Evolutionary conservation across 2,113 vertebrate genomes (phyloP).

Genomic region (Python bivittatus): DNA sequence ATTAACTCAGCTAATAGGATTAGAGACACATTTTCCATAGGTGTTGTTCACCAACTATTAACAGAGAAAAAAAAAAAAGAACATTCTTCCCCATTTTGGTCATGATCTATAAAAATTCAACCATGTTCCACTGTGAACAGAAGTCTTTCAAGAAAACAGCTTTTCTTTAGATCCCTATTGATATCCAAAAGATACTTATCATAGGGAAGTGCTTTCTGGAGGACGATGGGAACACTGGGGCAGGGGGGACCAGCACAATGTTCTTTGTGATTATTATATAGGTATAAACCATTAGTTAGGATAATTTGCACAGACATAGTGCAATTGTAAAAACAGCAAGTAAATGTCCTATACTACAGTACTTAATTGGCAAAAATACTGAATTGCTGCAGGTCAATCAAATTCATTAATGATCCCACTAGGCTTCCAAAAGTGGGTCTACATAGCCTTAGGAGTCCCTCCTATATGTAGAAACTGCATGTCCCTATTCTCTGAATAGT

Average conservation of each 20-base stretch:
- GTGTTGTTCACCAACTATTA: constrained; percentile 72
- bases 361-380: neutral
- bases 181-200: constrained; percentile 40
- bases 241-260: neutral
- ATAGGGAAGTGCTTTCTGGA: constrained; percentile 34
- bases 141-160: constrained; percentile 56
- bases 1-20: constrained; percentile 89
- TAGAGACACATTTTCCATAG: constrained; percentile 77
- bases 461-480: neutral
- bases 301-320: neutral
- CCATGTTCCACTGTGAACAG: constrained; percentile 61
- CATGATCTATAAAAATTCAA: constrained; percentile 70
- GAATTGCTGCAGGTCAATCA: neutral
- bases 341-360: neutral
- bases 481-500: no score
- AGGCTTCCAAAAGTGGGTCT: neutral
- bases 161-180: constrained; percentile 56
- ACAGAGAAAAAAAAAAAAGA: constrained; percentile 34
- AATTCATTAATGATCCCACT: neutral
- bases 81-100: constrained; percentile 41
- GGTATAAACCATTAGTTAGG: constrained; percentile 14
- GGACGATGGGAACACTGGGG: neutral
- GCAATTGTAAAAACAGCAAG: neutral
- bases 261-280: neutral
- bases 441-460: no score